These are phyloP conservation scores for Polyploca ridens DNA, from an alignment of 2,888 invertebrate genomes.

Conservation along the genomic window DNA sequence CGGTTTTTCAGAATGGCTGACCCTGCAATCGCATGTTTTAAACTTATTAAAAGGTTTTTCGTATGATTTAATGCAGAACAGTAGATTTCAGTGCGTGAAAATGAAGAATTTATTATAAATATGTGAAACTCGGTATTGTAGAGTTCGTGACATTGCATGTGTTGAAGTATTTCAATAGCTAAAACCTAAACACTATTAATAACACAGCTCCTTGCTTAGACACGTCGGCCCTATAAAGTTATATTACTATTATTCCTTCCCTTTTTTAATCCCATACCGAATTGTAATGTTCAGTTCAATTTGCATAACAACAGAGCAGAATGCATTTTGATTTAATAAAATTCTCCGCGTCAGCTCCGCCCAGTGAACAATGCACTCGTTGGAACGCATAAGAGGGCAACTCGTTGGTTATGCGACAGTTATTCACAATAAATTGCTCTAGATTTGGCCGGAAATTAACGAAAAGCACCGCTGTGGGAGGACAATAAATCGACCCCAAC, in stretches of 20 bases:
- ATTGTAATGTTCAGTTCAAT: conserved; percentile 40
- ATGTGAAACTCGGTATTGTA: conserved; percentile 13
- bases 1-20: conserved; percentile 37
- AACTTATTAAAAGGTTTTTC: conserved; percentile 9
- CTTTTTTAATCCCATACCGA: conserved; percentile 38
- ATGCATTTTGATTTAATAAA: conserved; percentile 61
- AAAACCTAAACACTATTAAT: conserved; percentile 32
- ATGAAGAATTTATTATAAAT: conserved; percentile 14
- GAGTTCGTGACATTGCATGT: conserved; percentile 47
- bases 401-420: conserved; percentile 48
- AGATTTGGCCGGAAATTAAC: conserved; percentile 67
- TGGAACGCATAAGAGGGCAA: conserved; percentile 49
- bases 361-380: conserved; percentile 51
- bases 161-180: conserved; percentile 26
- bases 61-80: neutral
- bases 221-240: conserved; percentile 36
- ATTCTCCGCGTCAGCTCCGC: conserved; percentile 36
- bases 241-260: conserved; percentile 12
- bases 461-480: conserved; percentile 63
- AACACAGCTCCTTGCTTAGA: conserved; percentile 32
- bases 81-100: neutral
- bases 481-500: conserved; percentile 59
- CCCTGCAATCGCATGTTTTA: conserved; percentile 31
- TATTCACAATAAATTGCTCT: conserved; percentile 60
- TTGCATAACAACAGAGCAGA: conserved; percentile 56